phyloP scores from a whole-genome alignment of 2,888 invertebrate species.

The Hyppa rectilinea region DNA sequence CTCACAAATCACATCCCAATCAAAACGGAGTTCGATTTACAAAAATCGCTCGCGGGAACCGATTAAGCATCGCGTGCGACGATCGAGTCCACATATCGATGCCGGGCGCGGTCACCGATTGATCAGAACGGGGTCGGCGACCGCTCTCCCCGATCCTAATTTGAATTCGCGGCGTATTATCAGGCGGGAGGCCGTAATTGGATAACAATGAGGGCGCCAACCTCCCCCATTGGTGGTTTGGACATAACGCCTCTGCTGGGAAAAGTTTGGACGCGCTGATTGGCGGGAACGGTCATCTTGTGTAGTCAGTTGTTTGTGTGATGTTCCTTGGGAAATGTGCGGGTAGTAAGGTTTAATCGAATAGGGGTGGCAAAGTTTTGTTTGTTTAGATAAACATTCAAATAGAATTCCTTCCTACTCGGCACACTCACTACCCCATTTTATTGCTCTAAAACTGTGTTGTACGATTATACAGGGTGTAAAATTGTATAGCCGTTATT shows the following conservation, averaged over 20 bases:
- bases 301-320: slow-evolving; percentile 62
- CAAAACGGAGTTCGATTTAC: slow-evolving; percentile 58
- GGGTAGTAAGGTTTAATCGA: slow-evolving; percentile 54
- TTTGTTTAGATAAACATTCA: slow-evolving; percentile 43
- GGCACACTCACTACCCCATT: neutral
- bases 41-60: slow-evolving; percentile 64
- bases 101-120: slow-evolving; percentile 84
- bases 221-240: slow-evolving; percentile 83
- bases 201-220: slow-evolving; percentile 89
- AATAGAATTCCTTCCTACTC: slow-evolving; percentile 28
- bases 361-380: slow-evolving; percentile 53
- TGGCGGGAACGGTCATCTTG: slow-evolving; percentile 67
- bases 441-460: slow-evolving; percentile 19
- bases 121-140: slow-evolving; percentile 87
- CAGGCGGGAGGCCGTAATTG: slow-evolving; percentile 89
- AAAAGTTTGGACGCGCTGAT: slow-evolving; percentile 66
- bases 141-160: slow-evolving; percentile 89
- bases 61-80: slow-evolving; percentile 69
- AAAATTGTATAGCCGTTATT: slow-evolving; percentile 25
- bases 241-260: slow-evolving; percentile 75
- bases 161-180: slow-evolving; percentile 90
- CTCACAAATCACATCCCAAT: slow-evolving; percentile 62
- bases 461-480: slow-evolving; percentile 13
- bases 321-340: slow-evolving; percentile 63
- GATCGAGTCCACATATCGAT: slow-evolving; percentile 72